Percentiles rank a stretch among this genome's conserved stretches.
Conservation (phyloP, 2,113 vertebrate species). For the Apodemus speciosus region DNA sequence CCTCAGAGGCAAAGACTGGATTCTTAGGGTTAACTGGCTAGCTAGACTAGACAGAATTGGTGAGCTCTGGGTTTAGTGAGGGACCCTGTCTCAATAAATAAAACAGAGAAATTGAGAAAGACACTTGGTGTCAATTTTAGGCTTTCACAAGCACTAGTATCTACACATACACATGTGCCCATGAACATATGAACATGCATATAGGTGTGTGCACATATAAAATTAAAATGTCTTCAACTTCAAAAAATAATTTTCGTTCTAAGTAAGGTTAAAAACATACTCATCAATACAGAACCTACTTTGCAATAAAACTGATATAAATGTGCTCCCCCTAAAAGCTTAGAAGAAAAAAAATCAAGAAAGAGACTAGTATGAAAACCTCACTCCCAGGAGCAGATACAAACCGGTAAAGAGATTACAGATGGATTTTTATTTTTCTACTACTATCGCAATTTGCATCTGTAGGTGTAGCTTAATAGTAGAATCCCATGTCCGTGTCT, state of each 20-base stretch:
- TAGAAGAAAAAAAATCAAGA: not conserved
- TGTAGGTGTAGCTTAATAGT: not conserved
- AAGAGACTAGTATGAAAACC: not conserved
- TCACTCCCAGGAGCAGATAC: not conserved
- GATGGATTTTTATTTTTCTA: not conserved
- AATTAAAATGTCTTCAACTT: not conserved
- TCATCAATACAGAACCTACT: not conserved
- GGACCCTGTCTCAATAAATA: not conserved
- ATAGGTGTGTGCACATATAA: not conserved
- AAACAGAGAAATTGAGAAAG: not conserved
- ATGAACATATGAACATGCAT: not conserved
- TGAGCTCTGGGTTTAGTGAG: not conserved
- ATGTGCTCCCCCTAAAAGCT: not conserved
- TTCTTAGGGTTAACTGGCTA: not conserved
- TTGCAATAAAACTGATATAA: constrained; percentile 36
- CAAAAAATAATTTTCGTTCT: not conserved
- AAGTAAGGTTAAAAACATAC: constrained; percentile 29
- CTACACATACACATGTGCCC: not conserved
- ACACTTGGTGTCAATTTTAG: not conserved
- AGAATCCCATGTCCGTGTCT: not conserved
- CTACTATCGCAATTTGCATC: not conserved
- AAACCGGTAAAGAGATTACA: not conserved
- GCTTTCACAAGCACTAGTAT: not conserved
- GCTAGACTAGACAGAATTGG: not conserved
- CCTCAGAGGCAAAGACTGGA: not conserved